Evolutionary conservation across 2,797 vertebrate genomes (phyloP).

Genomic region (Tragelaphus oryx): DNA sequence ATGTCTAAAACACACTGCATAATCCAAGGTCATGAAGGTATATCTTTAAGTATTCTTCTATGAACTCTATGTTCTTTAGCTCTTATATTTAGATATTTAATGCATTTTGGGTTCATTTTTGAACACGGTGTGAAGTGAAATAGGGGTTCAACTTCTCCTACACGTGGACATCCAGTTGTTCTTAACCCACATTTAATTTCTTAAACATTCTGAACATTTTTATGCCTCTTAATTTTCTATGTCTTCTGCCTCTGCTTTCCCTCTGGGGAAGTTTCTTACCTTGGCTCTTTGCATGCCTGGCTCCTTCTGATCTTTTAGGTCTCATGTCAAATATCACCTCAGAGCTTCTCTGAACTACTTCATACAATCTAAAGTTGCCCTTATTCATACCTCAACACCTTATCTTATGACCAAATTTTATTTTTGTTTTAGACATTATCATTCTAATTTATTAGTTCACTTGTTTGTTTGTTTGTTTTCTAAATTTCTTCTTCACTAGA

Average conservation of each 20-base stretch:
- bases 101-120: conserved; percentile 4
- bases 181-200: background rate
- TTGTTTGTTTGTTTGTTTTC: background rate
- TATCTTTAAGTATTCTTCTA: background rate
- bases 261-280: background rate
- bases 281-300: background rate
- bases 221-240: conserved; percentile 2
- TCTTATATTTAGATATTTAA: background rate
- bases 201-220: background rate
- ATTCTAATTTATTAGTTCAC: background rate
- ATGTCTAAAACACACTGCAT: background rate
- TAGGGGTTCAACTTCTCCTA: background rate
- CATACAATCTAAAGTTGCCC: background rate
- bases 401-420: background rate
- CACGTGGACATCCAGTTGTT: background rate
- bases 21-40: background rate
- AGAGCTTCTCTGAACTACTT: background rate
- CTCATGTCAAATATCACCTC: background rate
- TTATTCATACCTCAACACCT: background rate
- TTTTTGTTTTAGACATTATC: conserved; percentile 9
- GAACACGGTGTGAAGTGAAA: background rate
- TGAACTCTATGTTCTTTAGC: background rate
- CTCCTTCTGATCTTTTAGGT: background rate
- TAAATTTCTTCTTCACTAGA: background rate
- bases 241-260: background rate